These are phyloP conservation scores for Ceratina australensis DNA, from an alignment of 1,140 invertebrate genomes.

Conservation along the genomic window DNA sequence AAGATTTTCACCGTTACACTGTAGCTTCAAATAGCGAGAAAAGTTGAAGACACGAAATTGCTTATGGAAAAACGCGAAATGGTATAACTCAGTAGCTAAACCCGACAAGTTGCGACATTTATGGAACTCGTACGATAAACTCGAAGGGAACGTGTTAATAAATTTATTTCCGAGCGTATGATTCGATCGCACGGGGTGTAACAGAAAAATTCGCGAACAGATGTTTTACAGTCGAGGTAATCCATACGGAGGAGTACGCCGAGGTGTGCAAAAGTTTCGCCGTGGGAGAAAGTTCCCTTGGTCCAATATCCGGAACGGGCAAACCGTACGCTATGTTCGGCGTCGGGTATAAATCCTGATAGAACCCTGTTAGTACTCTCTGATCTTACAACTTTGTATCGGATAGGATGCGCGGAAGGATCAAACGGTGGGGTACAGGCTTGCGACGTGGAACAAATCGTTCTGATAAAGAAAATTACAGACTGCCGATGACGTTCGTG, in stretches of 20 bases:
- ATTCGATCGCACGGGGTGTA: neutral
- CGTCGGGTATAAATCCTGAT: neutral
- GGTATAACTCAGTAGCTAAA: no score
- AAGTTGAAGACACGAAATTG: no score
- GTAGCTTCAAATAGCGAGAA: no score
- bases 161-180: neutral
- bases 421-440: no score
- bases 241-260: neutral
- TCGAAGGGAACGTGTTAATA: no score
- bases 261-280: conserved; percentile 11
- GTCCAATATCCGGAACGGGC: neutral
- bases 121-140: no score
- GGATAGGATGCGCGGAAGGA: neutral
- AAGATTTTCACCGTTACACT: no score
- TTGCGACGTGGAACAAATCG: no score
- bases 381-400: neutral
- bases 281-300: neutral
- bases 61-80: no score
- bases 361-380: neutral
- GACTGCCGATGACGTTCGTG: no score
- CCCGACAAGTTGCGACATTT: no score
- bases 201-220: neutral
- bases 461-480: no score
- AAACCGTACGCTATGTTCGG: conserved; percentile 6
- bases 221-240: neutral